phyloP scores from a whole-genome alignment of 2,888 invertebrate genomes.

The Ormia ochracea region DNA sequence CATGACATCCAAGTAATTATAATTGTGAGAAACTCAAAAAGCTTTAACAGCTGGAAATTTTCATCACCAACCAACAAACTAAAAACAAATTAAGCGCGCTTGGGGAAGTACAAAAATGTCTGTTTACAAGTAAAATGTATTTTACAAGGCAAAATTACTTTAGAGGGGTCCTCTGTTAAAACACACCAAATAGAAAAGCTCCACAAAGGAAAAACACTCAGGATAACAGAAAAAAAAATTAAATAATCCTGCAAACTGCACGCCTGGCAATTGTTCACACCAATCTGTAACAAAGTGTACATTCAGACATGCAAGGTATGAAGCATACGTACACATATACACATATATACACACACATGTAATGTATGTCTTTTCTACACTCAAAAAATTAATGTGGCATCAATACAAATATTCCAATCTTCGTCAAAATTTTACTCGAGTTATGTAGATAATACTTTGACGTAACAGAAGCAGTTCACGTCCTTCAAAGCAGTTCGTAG shows the following conservation, averaged over 20 bases:
- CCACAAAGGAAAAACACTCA: slow-evolving; percentile 12
- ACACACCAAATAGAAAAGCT: slow-evolving; percentile 23
- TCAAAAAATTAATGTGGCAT: too few species aligned
- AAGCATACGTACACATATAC: too few species aligned
- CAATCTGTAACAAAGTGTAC: slow-evolving; percentile 61
- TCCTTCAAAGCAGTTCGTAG: too few species aligned
- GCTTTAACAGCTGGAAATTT: slow-evolving; percentile 48
- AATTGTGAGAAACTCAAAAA: slow-evolving; percentile 44
- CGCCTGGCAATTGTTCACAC: slow-evolving; percentile 77
- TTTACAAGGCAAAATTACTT: background rate
- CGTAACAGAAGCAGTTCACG: too few species aligned
- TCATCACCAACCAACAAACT: slow-evolving; percentile 29
- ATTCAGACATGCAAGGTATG: too few species aligned
- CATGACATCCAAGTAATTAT: slow-evolving; percentile 53
- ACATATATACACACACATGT: too few species aligned
- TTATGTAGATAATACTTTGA: too few species aligned
- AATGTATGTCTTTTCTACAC: too few species aligned
- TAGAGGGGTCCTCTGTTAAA: slow-evolving; percentile 6
- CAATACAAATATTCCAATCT: too few species aligned
- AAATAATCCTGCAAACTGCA: slow-evolving; percentile 60
- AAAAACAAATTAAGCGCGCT: background rate
- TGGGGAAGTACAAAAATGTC: background rate
- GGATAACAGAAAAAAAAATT: background rate
- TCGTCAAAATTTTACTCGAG: too few species aligned
- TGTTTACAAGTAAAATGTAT: background rate